These are phyloP conservation scores for human (Homo sapiens) DNA, from an alignment of 2,113 vertebrate genomes.

Conservation along the genomic window DNA sequence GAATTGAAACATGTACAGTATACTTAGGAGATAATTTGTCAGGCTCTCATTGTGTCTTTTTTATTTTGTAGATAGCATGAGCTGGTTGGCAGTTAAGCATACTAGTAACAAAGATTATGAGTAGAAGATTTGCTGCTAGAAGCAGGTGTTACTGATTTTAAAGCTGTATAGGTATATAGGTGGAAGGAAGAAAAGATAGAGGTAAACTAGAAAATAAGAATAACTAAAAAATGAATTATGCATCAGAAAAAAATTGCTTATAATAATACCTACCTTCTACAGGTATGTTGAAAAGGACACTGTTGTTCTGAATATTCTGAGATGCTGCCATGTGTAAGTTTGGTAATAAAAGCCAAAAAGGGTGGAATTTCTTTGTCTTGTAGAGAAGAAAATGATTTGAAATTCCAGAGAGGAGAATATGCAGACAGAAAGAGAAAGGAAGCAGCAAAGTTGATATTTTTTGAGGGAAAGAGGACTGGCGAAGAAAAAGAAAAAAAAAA, in stretches of 20 bases:
- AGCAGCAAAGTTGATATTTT: accelerated
- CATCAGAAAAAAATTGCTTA: neutral
- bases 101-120: no score
- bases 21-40: neutral
- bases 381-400: neutral
- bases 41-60: neutral
- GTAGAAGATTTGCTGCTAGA: neutral
- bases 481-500: neutral
- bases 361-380: neutral
- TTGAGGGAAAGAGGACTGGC: neutral
- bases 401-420: neutral
- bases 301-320: neutral
- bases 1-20: neutral
- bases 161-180: neutral
- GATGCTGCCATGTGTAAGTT: neutral
- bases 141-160: neutral
- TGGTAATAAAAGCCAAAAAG: neutral
- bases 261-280: neutral
- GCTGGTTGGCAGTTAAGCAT: neutral
- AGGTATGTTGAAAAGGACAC: neutral
- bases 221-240: neutral
- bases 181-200: neutral
- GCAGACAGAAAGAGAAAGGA: neutral
- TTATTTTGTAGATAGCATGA: neutral
- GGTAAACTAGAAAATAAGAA: neutral